These are phyloP conservation scores for Porites divaricata DNA, from an alignment of 92 coral and sea anemone genomes.

Conservation along the genomic window DNA sequence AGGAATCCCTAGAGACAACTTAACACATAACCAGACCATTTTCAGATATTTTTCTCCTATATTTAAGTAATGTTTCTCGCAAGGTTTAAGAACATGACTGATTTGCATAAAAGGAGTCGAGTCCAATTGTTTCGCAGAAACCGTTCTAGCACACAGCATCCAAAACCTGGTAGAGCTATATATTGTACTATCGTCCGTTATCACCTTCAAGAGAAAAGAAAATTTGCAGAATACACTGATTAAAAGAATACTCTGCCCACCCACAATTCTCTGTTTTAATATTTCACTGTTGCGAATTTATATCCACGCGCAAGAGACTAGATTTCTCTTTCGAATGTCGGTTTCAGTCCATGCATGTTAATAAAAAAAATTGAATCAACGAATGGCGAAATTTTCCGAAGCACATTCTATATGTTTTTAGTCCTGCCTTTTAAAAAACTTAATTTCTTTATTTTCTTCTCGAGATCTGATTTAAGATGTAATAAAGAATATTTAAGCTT, in stretches of 20 bases:
- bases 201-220: neutral
- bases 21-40: neutral
- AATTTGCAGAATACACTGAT: too few relatives aligned
- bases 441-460: neutral
- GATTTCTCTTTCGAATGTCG: conserved; percentile 41
- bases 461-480: conserved; percentile 6
- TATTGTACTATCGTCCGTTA: neutral
- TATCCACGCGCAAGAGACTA: neutral
- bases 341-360: conserved; percentile 27
- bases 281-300: too few relatives aligned
- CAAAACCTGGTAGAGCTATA: conserved; percentile 2
- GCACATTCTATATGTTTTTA: neutral
- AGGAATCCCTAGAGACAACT: neutral
- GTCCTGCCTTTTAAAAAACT: neutral
- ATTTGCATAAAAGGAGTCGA: conserved; percentile 15
- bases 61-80: neutral
- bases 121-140: conserved; percentile 14
- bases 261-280: neutral
- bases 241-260: neutral
- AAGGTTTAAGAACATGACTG: neutral
- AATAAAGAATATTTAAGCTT: neutral
- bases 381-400: neutral
- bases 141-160: conserved; percentile 1
- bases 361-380: neutral
- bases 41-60: neutral